Percentiles rank a stretch among this genome's conserved stretches.
phyloP scores from a whole-genome alignment of 1,140 invertebrate species.

The Arctopsyche grandis region DNA sequence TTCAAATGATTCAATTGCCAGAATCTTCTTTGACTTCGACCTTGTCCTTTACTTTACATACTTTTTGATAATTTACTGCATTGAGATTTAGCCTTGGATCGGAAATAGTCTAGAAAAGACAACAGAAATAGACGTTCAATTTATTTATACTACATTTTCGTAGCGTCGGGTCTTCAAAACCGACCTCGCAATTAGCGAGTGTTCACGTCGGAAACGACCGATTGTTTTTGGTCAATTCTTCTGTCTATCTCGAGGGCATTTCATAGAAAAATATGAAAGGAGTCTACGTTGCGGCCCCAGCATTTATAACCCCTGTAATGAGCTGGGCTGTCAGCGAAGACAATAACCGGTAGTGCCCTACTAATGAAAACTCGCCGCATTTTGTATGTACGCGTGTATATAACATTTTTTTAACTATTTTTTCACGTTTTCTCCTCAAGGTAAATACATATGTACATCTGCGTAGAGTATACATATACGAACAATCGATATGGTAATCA shows the following conservation, averaged over 20 bases:
- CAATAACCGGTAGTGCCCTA: constrained; percentile 32
- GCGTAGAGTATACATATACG: background rate
- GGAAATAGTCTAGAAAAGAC: too few relatives aligned
- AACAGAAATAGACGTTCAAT: too few relatives aligned
- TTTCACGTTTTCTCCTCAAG: constrained; percentile 13
- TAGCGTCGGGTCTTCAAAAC: too few relatives aligned
- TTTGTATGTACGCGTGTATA: background rate
- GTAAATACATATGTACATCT: background rate
- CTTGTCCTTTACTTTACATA: too few relatives aligned
- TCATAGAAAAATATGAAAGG: background rate
- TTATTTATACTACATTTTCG: too few relatives aligned
- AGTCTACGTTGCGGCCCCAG: background rate
- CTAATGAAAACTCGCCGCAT: constrained; percentile 37
- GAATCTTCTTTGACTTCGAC: too few relatives aligned
- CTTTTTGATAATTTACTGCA: too few relatives aligned
- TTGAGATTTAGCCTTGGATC: too few relatives aligned
- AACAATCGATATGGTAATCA: constrained; percentile 36
- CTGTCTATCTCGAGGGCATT: background rate
- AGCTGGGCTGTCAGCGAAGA: constrained; percentile 24
- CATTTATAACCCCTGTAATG: constrained; percentile 14
- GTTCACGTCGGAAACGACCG: background rate
- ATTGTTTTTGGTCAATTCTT: background rate
- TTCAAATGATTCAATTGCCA: too few relatives aligned
- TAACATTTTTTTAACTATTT: background rate
- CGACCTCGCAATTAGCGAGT: background rate